A percentile compares a stretch with the other conserved stretches of the same genome.
Conservation (phyloP, 2,888 invertebrate species). For the Caenorhabditis sp. region DNA sequence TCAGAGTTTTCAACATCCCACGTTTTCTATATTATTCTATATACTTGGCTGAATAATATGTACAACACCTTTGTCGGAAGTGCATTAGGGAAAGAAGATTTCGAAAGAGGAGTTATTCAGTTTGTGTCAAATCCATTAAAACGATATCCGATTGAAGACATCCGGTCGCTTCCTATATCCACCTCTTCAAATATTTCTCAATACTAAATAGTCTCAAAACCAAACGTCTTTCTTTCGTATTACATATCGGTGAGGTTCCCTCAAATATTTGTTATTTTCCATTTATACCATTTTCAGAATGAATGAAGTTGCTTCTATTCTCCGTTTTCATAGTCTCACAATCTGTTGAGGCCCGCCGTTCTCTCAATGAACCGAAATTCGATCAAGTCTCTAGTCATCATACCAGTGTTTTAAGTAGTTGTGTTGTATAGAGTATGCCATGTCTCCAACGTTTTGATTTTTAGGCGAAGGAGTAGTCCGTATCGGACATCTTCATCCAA, state of each 20-base stretch:
- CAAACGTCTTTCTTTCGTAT: background rate
- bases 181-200: background rate
- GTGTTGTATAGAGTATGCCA: background rate
- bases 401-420: constrained; percentile 19
- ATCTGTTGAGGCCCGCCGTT: constrained; percentile 23
- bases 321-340: constrained; percentile 3
- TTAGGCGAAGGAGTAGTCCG: constrained; percentile 45
- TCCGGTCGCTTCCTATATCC: background rate
- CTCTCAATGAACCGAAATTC: constrained; percentile 31
- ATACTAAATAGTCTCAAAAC: background rate
- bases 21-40: background rate
- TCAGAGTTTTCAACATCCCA: background rate
- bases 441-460: constrained; percentile 4
- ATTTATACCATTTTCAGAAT: background rate
- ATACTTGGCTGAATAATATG: background rate
- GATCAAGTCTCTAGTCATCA: constrained; percentile 28
- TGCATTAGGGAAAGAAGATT: background rate
- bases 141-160: background rate
- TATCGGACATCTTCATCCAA: constrained; percentile 57
- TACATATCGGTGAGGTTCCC: background rate
- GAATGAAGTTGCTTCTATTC: constrained; percentile 16
- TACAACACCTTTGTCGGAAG: background rate
- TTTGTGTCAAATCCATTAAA: background rate
- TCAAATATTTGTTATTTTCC: background rate
- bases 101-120: background rate